Evolutionary conservation across 2,113 vertebrate species (phyloP).

Genomic region (Leptobrachium ailaonicum): DNA sequence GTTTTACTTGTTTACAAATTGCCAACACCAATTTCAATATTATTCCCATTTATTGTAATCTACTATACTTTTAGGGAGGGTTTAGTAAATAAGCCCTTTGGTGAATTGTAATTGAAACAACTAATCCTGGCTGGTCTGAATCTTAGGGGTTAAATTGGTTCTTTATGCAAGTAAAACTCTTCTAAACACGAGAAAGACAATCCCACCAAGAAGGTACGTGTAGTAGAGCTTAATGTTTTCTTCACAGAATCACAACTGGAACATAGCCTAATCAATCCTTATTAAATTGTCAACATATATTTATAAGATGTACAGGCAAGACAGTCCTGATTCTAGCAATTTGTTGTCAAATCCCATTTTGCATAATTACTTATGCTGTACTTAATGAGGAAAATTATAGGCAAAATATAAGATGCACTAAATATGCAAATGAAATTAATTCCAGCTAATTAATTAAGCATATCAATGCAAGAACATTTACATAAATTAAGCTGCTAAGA

Average conservation of each 20-base stretch:
- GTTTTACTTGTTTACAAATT: too few relatives aligned
- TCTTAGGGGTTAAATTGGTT: too few relatives aligned
- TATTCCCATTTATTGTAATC: too few relatives aligned
- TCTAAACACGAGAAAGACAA: not conserved
- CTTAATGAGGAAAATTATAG: constrained; percentile 55
- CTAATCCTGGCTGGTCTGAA: too few relatives aligned
- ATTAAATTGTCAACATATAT: constrained; percentile 44
- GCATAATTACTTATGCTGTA: constrained; percentile 51
- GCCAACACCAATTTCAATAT: too few relatives aligned
- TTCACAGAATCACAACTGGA: constrained; percentile 18
- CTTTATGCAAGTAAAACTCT: too few relatives aligned
- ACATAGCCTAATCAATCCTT: constrained; percentile 30
- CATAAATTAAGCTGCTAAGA: constrained; percentile 51
- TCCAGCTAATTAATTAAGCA: constrained; percentile 57
- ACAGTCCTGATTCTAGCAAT: constrained; percentile 44
- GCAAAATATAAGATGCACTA: constrained; percentile 51
- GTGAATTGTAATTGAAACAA: too few relatives aligned
- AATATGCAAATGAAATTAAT: constrained; percentile 56
- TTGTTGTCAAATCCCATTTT: constrained; percentile 51
- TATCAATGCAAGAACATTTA: constrained; percentile 51
- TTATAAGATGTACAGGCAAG: constrained; percentile 32
- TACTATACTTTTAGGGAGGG: too few relatives aligned
- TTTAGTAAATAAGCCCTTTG: too few relatives aligned
- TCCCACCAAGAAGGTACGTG: not conserved
- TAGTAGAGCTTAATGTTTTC: constrained; percentile 13